Evolutionary conservation across 2,113 vertebrate species (phyloP).

Genomic region (Penelope pileata): DNA sequence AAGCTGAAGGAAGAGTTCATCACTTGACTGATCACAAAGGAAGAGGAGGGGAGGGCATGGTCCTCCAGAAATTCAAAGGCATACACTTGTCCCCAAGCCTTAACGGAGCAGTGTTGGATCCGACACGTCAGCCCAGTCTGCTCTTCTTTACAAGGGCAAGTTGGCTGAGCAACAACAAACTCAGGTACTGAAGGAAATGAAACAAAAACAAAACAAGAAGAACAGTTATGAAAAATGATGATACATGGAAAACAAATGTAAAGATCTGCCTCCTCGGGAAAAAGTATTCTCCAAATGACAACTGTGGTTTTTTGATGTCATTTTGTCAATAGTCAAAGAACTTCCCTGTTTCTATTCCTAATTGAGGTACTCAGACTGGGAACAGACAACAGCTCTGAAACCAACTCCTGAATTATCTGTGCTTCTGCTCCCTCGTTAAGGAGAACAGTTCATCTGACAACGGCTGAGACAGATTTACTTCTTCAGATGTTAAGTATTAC

Average conservation of each 20-base stretch:
- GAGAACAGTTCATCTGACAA: not conserved
- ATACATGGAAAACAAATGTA: not conserved
- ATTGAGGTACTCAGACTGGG: not conserved
- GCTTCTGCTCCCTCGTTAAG: not conserved
- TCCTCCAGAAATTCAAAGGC: conserved; percentile 29
- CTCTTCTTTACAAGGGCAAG: conserved; percentile 36
- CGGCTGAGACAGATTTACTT: not conserved
- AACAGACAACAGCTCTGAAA: not conserved
- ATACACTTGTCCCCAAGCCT: conserved; percentile 18
- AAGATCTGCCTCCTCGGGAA: not conserved
- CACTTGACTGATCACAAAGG: conserved; percentile 27
- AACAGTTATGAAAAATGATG: not conserved
- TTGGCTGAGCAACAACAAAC: conserved; percentile 38
- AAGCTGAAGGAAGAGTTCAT: conserved; percentile 55
- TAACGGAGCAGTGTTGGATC: conserved; percentile 14
- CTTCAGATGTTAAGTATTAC: not conserved
- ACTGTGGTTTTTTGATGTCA: not conserved
- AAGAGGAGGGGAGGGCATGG: not conserved
- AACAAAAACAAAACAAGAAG: not conserved
- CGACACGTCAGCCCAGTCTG: not conserved
- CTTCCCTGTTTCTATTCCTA: not conserved
- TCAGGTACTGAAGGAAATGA: not conserved
- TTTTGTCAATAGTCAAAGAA: not conserved
- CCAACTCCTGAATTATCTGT: not conserved
- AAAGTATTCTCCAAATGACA: not conserved